Base-by-base conservation (phyloP, 2,113 vertebrate genomes). In the Anthoscopus minutus region DNA sequence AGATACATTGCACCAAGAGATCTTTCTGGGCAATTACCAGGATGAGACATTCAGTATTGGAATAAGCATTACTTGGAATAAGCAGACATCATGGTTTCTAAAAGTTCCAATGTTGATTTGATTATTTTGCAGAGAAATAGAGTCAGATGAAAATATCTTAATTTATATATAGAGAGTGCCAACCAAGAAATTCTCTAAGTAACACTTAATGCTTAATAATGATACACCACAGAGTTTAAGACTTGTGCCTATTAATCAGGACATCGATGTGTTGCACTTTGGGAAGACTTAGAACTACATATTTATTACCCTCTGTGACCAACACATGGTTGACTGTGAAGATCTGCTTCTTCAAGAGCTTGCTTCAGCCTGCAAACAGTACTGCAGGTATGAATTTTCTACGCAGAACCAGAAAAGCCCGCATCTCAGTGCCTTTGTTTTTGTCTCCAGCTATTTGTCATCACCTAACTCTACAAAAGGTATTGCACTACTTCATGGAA, bases 1-100 rank as follows among this genome's bases (percentile, higher is more conserved):
- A 89, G 40, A 40, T 9, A 25, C 18, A 24, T 2, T 64, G 11
- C 31, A 61, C 42, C 0, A 0, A 50, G 25, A 72, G 31, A 51
- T 16, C 31, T 70, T 81, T 66, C 70, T 72, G 54, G 14, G 31
- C 50, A 61, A 19, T 72, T 48, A 62, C 10, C 12, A 58, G 4
- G 5, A 50, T 11, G 8, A 85, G 19, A 27, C 9, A 57, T 35
- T 84, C 42, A 33, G 30, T n/a, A 42, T 6, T n/a, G 22, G 33
- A 72, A 72, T 12, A 84, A 94, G 6, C 13, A 33, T 53, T 62
- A 81, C 27, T 77, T 77, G 40, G 67, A 47, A 40, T 44, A 93
- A 88, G 28, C 8, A 48, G 42, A 40, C 22, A 40, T 56, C 31
- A 44, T 9, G 10, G 24, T 51, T 86, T 81, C 64, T 81, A 56